A percentile compares a stretch with the other conserved stretches of the same genome.
phyloP scores from a whole-genome alignment of 2,113 vertebrate genomes.

The Ophthalmolycus amberensis region DNA sequence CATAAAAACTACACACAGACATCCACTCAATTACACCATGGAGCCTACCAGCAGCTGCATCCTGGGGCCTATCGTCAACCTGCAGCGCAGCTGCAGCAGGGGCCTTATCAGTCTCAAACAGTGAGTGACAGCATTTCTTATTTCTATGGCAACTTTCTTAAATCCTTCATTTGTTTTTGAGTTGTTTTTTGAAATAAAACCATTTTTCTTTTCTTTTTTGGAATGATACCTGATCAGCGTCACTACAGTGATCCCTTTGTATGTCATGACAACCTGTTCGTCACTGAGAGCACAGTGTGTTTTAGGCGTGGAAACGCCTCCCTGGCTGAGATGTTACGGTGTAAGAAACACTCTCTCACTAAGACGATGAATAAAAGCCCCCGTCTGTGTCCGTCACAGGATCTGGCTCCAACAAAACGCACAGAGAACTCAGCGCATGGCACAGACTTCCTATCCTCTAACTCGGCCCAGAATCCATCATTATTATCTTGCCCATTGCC shows the following conservation, averaged over 20 bases:
- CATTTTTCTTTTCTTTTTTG: slow-evolving; percentile 57
- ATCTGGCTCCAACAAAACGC: slow-evolving; percentile 13
- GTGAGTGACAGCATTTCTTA: slow-evolving; percentile 69
- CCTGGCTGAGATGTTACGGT: slow-evolving; percentile 63
- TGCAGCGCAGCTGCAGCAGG: slow-evolving; percentile 72
- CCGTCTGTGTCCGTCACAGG: slow-evolving; percentile 33
- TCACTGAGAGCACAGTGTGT: slow-evolving; percentile 47
- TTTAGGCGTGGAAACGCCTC: slow-evolving; percentile 70
- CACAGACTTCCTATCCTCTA: slow-evolving; percentile 8
- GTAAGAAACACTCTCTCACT: slow-evolving; percentile 50
- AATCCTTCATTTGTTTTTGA: slow-evolving; percentile 21
- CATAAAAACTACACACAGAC: slow-evolving; percentile 72
- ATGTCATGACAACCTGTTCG: slow-evolving; percentile 51
- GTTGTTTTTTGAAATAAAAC: slow-evolving; percentile 33
- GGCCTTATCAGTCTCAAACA: slow-evolving; percentile 78
- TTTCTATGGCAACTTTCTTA: slow-evolving; percentile 18
- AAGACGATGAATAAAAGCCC: slow-evolving; percentile 28
- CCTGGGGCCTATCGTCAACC: slow-evolving; percentile 67
- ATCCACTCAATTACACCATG: slow-evolving; percentile 76
- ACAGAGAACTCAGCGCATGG: slow-evolving; percentile 20
- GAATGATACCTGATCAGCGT: slow-evolving; percentile 59
- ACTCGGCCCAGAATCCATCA: slow-evolving; percentile 33
- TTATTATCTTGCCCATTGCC: slow-evolving; percentile 33
- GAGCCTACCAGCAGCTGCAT: slow-evolving; percentile 73
- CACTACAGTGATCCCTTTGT: slow-evolving; percentile 66